Evolutionary conservation across 2,888 invertebrate genomes (phyloP).

Genomic region (Caenorhabditis drosophilae): DNA sequence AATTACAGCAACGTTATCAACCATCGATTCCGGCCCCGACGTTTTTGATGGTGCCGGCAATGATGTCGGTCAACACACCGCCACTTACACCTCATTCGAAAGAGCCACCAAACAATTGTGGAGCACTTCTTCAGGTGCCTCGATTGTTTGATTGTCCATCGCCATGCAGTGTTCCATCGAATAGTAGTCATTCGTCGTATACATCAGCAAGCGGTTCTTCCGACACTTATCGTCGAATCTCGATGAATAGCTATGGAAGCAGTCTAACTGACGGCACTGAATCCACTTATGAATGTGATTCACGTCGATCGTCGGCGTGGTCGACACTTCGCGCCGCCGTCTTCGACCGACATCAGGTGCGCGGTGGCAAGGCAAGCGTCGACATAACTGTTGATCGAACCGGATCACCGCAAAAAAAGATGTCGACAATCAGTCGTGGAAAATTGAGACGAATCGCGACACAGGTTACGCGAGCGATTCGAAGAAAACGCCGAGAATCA

Average conservation of each 20-base stretch:
- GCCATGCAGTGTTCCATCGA: slow-evolving; percentile 53
- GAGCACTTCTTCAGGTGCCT: slow-evolving; percentile 27
- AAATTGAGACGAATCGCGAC: slow-evolving; percentile 55
- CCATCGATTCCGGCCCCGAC: slow-evolving; percentile 53
- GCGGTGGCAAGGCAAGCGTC: slow-evolving; percentile 37
- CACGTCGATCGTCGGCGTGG: slow-evolving; percentile 55
- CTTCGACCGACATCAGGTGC: slow-evolving; percentile 37
- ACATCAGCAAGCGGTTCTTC: slow-evolving; percentile 53
- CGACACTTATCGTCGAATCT: slow-evolving; percentile 46
- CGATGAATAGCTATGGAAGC: slow-evolving; percentile 59
- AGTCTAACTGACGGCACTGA: slow-evolving; percentile 55
- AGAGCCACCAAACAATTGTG: slow-evolving; percentile 14
- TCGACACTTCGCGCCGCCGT: slow-evolving; percentile 55
- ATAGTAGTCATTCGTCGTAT: slow-evolving; percentile 54
- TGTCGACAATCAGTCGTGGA: slow-evolving; percentile 52
- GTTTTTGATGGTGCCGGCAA: slow-evolving; percentile 56
- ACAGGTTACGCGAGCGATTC: slow-evolving; percentile 58
- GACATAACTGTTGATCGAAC: slow-evolving; percentile 40
- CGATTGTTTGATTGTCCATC: slow-evolving; percentile 55
- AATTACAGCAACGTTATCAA: slow-evolving; percentile 8
- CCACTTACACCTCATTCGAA: slow-evolving; percentile 45
- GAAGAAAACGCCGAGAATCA: slow-evolving; percentile 56
- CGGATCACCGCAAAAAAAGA: slow-evolving; percentile 41
- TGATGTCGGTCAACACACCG: slow-evolving; percentile 55
- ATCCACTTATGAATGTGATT: slow-evolving; percentile 53